Evolutionary conservation across 53 echinoderm and acorn worm genomes (phyloP).

Genomic region (Hippasteria phrygiana): DNA sequence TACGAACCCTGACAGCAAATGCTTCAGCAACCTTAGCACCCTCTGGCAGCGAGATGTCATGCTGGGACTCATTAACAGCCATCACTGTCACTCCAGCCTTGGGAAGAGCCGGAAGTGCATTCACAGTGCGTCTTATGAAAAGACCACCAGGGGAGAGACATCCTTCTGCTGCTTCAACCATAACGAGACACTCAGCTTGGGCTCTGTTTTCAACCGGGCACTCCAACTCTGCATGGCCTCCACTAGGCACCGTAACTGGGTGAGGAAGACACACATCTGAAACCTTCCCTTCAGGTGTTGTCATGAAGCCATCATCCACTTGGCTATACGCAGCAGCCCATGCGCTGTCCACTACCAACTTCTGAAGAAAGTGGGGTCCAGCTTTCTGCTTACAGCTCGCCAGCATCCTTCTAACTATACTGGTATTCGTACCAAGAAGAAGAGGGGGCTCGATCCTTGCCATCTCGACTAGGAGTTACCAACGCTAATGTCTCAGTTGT

Average conservation of each 20-base stretch:
- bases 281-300: not conserved
- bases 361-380: slow-evolving; percentile 29
- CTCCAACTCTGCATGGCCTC: not conserved
- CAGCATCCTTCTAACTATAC: slow-evolving; percentile 29
- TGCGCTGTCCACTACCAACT: slow-evolving; percentile 1
- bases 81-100: not conserved
- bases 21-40: slow-evolving; percentile 27
- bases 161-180: slow-evolving; percentile 55
- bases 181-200: slow-evolving; percentile 8
- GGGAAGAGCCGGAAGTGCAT: not conserved
- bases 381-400: slow-evolving; percentile 32
- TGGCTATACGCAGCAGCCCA: slow-evolving; percentile 38
- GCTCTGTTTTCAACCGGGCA: not conserved
- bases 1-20: not conserved
- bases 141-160: slow-evolving; percentile 25
- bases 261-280: not conserved
- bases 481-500: slow-evolving; percentile 57
- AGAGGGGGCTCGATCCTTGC: slow-evolving; percentile 35
- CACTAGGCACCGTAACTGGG: not conserved
- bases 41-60: slow-evolving; percentile 36
- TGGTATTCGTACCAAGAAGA: slow-evolving; percentile 76
- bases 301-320: not conserved
- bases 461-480: slow-evolving; percentile 20
- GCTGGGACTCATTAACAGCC: slow-evolving; percentile 30
- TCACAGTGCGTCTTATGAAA: not conserved